Conservation (phyloP, 1,140 invertebrate genomes). For the Drosophila rhopaloa region DNA sequence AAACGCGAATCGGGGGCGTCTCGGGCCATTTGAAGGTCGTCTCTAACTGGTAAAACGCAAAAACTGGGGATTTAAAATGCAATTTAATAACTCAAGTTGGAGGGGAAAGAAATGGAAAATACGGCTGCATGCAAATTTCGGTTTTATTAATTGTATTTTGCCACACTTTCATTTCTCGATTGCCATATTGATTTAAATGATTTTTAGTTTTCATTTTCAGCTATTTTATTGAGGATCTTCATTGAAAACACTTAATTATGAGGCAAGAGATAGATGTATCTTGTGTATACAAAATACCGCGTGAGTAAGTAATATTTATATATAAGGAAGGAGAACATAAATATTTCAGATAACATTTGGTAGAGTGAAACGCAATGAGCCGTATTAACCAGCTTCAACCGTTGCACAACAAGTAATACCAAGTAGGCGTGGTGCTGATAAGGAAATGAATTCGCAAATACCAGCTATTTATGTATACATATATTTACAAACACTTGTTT, state of each 20-base stretch:
- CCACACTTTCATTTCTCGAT: slow-evolving; percentile 18
- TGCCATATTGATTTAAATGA: not conserved
- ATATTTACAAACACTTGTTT: not conserved
- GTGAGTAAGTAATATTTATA: not conserved
- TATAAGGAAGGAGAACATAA: not conserved
- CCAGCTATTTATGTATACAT: not conserved
- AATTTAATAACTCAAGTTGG: not conserved
- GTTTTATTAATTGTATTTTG: slow-evolving; percentile 6
- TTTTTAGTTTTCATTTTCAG: not conserved
- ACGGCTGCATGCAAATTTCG: slow-evolving; percentile 13
- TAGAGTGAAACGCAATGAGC: not conserved
- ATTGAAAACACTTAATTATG: slow-evolving; percentile 17
- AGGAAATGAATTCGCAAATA: slow-evolving; percentile 21
- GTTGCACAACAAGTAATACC: slow-evolving; percentile 4
- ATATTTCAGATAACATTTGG: slow-evolving; percentile 18
- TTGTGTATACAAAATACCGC: slow-evolving; percentile 7
- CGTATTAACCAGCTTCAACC: not conserved
- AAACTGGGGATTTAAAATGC: slow-evolving; percentile 2
- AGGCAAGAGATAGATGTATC: not conserved
- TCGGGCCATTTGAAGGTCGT: slow-evolving; percentile 28
- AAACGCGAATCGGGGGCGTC: slow-evolving; percentile 19
- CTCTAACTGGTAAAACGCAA: slow-evolving; percentile 17
- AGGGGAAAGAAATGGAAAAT: not conserved
- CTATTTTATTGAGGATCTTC: slow-evolving; percentile 13
- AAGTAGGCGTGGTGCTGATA: slow-evolving; percentile 16